phyloP scores from a whole-genome alignment of 2,888 invertebrate species.

The Apocheima hispidaria region DNA sequence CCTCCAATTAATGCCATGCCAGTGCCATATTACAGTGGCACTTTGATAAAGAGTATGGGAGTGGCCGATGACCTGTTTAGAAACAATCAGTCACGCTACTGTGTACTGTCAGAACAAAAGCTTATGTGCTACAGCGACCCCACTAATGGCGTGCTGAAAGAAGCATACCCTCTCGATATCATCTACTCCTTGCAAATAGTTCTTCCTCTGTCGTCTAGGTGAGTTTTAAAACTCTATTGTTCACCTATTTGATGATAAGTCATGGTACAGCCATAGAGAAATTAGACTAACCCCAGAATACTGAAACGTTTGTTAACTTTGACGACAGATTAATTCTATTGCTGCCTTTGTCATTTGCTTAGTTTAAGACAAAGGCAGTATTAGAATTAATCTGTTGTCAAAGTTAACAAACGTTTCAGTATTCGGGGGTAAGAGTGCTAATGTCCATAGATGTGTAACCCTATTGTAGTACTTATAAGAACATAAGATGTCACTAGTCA shows the following conservation, averaged over 20 bases:
- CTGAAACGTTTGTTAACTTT: neutral
- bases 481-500: too few species aligned
- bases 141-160: conserved; percentile 89
- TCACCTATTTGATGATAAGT: neutral
- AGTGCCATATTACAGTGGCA: conserved; percentile 86
- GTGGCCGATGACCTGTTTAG: conserved; percentile 90
- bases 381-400: too few species aligned
- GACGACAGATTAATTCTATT: too few species aligned
- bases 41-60: conserved; percentile 85
- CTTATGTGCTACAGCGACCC: conserved; percentile 91
- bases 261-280: neutral
- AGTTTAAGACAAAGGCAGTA: too few species aligned
- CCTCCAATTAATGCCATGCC: conserved; percentile 81
- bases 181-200: conserved; percentile 89
- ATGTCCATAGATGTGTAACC: too few species aligned
- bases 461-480: too few species aligned
- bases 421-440: too few species aligned
- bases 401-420: too few species aligned
- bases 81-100: conserved; percentile 91
- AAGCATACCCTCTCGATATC: conserved; percentile 89
- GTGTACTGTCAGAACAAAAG: conserved; percentile 90
- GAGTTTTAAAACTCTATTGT: conserved; percentile 42
- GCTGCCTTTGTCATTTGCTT: too few species aligned
- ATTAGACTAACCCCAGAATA: neutral
- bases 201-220: conserved; percentile 82